Evolutionary conservation across 1,140 invertebrate genomes (phyloP).

Genomic region (Drosophila azteca): DNA sequence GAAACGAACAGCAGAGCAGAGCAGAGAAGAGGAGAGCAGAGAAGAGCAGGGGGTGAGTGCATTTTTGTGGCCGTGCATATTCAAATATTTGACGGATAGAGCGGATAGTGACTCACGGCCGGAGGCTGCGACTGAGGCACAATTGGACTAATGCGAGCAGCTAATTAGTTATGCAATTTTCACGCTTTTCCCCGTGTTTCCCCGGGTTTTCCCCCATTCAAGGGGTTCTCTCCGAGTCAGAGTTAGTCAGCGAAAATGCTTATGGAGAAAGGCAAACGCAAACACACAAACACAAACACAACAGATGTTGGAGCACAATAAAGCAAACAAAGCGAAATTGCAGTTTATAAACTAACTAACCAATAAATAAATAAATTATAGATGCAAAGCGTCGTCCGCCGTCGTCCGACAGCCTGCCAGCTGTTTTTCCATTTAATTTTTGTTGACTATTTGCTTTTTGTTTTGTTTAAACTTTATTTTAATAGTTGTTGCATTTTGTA

Average conservation of each 20-base stretch:
- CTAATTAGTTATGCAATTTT: conserved; percentile 47
- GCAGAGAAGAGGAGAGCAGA: background rate
- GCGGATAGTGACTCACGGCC: conserved; percentile 20
- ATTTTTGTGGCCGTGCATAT: conserved; percentile 18
- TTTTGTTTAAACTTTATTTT: conserved; percentile 43
- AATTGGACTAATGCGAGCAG: conserved; percentile 12
- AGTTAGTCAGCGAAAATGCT: background rate
- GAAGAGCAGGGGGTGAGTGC: conserved; percentile 20
- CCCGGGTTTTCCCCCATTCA: no score
- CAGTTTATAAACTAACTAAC: conserved; percentile 19
- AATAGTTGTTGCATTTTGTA: conserved; percentile 19
- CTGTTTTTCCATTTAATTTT: conserved; percentile 15
- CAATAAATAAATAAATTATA: conserved; percentile 38
- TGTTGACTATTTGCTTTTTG: conserved; percentile 3
- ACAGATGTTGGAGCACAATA: no score
- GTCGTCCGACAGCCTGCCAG: conserved; percentile 22
- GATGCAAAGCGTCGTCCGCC: conserved; percentile 21
- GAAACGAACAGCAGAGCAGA: conserved; percentile 32
- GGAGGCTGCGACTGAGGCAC: conserved; percentile 7
- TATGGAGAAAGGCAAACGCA: conserved; percentile 3
- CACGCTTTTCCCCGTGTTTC: conserved; percentile 20
- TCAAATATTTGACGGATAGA: conserved; percentile 34
- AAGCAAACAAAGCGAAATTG: conserved; percentile 9
- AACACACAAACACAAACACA: background rate
- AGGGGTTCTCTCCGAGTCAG: background rate